Evolutionary conservation across 2,113 vertebrate genomes (phyloP).

Genomic region (Taxidea taxus): DNA sequence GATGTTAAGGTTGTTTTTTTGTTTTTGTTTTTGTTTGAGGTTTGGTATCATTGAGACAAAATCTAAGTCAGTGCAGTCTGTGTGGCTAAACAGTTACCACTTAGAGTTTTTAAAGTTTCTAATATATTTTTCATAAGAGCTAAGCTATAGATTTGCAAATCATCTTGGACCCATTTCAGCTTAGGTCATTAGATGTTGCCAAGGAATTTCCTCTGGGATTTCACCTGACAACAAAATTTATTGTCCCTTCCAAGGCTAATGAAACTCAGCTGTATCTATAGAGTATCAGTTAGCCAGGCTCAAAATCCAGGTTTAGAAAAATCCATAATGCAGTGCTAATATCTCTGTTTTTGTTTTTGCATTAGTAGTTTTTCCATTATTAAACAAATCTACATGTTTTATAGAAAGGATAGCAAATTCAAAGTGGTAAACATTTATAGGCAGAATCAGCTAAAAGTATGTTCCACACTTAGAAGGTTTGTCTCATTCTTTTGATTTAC

Average conservation of each 20-base stretch:
- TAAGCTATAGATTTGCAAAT: background rate
- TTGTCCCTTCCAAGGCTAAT: background rate
- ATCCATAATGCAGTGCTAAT: background rate
- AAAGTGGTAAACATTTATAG: background rate
- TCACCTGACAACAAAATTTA: background rate
- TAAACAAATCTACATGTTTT: background rate
- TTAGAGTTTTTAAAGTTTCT: background rate
- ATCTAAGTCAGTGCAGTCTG: background rate
- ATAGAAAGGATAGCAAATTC: background rate
- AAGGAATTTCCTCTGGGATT: background rate
- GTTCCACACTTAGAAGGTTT: too few relatives aligned
- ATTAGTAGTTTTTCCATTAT: background rate
- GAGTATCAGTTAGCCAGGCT: background rate
- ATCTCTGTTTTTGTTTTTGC: background rate
- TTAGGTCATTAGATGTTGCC: background rate
- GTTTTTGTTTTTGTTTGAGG: too few relatives aligned
- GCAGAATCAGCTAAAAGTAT: background rate
- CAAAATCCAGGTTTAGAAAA: background rate
- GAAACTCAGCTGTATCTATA: background rate
- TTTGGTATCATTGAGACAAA: background rate
- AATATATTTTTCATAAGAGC: background rate
- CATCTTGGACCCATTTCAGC: background rate
- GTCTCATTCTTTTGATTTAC: background rate
- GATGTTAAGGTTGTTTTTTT: background rate
- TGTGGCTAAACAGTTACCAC: background rate